Base-by-base conservation (phyloP, 2,797 vertebrate species). In the Corythornis leucogaster region DNA sequence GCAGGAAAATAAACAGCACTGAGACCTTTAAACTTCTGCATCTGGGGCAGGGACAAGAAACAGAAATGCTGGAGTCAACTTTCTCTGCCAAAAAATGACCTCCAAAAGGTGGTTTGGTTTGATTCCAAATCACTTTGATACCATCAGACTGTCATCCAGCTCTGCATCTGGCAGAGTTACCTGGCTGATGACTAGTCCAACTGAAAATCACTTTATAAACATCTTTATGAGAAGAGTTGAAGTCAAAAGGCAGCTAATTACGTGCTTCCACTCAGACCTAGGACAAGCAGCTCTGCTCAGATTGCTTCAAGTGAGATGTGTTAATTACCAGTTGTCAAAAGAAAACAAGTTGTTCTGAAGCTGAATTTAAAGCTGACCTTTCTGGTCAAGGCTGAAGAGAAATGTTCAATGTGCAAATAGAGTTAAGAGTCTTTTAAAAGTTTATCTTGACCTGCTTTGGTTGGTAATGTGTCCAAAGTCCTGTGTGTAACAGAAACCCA, bases 291-390 rank as follows among this genome's bases (percentile, higher is more conserved):
- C 28, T 42, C n/a, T 15, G 54, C 38, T 45, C 66, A 70, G 25
- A 71, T 70, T 77, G 69, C 83, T 95, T 95, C 54, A 53, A 67
- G 54, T 55, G 43, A 75, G 76, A 63, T 80, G 38, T 48, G 30
- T 93, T 92, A 92, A 88, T 93, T 87, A 85, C 68, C 82, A 73
- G 51, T 38, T 94, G 31, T 87, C 90, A 81, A 91, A 95, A 81
- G 84, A 91, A 89, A 77, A 73, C 20, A 30, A 53, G 50, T n/a
- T 57, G 58, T 80, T 79, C 69, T 74, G 51, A 48, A 75, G 50
- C 11, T 54, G 94, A 61, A 66, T 58, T 94, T 94, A 92, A 94
- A 85, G 85, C 64, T 85, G 81, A 11, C 21, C 67, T 83, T 48
- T 74, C 54, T 92, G 53, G 48, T 78, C 24, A 25, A 87, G 63